Evolutionary conservation across 2,888 invertebrate species (phyloP), one percentile per base, ranked within the genome.

Genomic region (Ganaspis brasiliensis): DNA sequence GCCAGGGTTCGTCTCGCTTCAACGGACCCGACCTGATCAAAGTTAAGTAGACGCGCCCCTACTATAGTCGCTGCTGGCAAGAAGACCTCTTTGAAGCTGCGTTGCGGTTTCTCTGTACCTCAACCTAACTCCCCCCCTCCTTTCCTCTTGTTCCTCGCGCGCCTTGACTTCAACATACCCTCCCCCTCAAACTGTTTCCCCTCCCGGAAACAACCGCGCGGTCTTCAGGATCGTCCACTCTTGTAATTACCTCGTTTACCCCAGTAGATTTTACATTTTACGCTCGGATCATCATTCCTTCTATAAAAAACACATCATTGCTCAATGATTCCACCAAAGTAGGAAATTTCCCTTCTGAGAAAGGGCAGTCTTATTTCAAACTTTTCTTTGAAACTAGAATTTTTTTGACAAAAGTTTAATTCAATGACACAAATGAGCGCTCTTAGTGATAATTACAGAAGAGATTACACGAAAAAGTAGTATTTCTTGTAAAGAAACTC

Each of bases 11-110:
- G 89, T 89, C 87, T 86, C 89, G 88, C 88, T 88, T 87, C 87
- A 89, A 86, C 87, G 89, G 89, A 87, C 87, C 84, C 86, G 84
- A 87, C 84, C 90, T 90, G 90, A 91, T 91, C 91, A 89, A 90
- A 90, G 90, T 89, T 91, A 90, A 91, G 90, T 91, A 91, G 90
- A 89, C 89, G 80, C 80, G 82, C 79, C 82, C 80, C 79, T 80
- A 77, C 80, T 74, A 77, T 76, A 77, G 78, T 76, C 72, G 59
- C 77, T 77, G 78, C 77, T 80, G 79, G 75, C 79, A 73, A 73
- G 73, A 73, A 82, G 84, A 84, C 85, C 88, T 86, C 88, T 89
- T 89, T 88, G 86, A 87, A 86, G 85, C 84, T 84, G 84, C 85
- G 86, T 79, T 89, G 90, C 89, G 90, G 90, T 90, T 90, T 89